Evolutionary conservation across 2,888 invertebrate genomes (phyloP).

Genomic region (Tenthredo mesomela): DNA sequence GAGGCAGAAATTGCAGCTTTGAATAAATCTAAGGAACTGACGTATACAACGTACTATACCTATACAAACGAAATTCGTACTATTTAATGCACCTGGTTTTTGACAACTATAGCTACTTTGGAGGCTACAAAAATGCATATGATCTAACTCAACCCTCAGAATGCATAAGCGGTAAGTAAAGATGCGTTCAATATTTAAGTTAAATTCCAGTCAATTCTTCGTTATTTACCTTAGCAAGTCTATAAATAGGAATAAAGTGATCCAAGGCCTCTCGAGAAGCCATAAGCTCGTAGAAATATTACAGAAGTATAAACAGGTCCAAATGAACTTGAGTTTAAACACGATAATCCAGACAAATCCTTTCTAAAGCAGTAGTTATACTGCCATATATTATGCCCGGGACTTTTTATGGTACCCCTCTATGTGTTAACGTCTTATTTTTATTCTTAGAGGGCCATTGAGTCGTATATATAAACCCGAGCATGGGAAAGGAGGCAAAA

Average conservation of each 20-base stretch:
- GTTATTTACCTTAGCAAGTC: slow-evolving; percentile 37
- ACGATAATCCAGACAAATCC: slow-evolving; percentile 63
- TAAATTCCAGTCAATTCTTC: neutral
- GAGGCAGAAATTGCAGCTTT: neutral
- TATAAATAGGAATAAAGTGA: slow-evolving; percentile 47
- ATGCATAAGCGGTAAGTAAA: neutral
- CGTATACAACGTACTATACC: neutral
- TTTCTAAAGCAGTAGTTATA: slow-evolving; percentile 64
- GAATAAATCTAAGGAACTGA: neutral
- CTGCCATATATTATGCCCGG: slow-evolving; percentile 64
- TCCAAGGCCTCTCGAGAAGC: neutral
- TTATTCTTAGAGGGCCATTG: slow-evolving; percentile 67
- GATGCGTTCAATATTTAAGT: neutral
- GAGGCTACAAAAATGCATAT: neutral
- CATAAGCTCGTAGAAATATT: slow-evolving; percentile 54
- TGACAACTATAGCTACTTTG: neutral
- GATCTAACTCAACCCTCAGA: neutral
- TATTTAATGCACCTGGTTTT: neutral
- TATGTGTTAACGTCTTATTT: slow-evolving; percentile 76
- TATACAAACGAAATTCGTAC: neutral
- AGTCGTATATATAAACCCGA: slow-evolving; percentile 24
- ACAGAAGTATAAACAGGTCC: slow-evolving; percentile 52
- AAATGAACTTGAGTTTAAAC: slow-evolving; percentile 60
- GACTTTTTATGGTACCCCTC: slow-evolving; percentile 60
- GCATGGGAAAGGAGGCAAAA: slow-evolving; percentile 46